Base-by-base conservation (phyloP, 1,140 invertebrate genomes). In the Pantala flavescens region DNA sequence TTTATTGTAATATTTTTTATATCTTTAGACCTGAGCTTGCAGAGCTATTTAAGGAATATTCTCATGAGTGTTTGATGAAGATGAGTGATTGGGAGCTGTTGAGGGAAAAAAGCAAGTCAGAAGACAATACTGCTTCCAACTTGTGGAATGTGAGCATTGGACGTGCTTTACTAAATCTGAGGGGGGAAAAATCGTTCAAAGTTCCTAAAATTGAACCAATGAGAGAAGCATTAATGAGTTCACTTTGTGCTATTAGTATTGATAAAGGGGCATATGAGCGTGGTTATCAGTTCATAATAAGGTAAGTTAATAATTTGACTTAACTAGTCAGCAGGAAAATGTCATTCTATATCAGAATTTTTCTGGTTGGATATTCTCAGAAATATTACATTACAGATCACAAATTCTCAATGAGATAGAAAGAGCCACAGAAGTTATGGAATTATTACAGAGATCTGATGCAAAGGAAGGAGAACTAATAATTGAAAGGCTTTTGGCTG, bases 201-300 rank as follows among this genome's bases (percentile, higher is more conserved):
- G 28, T 36, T 36, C 16, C 16, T 14, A 63, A 63, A 14, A 63
- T 63, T 63, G 49, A 14, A 3, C 5, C 49, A 63, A 63, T 63
- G 49, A 63, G 49, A 63, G 49, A 63, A 63, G 49, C 49, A 19
- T 63, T 63, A 21, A 63, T 63, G 49, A 63, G n/a, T 21, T 63
- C 49, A 19, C n/a, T 63, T 19, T 63, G 49, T 63, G 49, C 49
- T 5, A 63, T 63, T 24, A 84, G 83, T 77, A 83, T 87, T 80
- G 87, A 88, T 77, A 83, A 83, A 77, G 90, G 91, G n/a, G 90
- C 90, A 24, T 97, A 96, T 80, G 87, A 91, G 74, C 87, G 93
- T 80, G 91, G 90, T 73, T 97, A 97, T 81, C 87, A 89, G 71
- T 87, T 91, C 77, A 89, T 98, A 74, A 84, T 94, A 23, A 91